A percentile compares a stretch with the other conserved stretches of the same genome.
These are phyloP conservation scores for Balanococcus diminutus DNA, from an alignment of 2,888 invertebrate genomes.

Conservation along the genomic window DNA sequence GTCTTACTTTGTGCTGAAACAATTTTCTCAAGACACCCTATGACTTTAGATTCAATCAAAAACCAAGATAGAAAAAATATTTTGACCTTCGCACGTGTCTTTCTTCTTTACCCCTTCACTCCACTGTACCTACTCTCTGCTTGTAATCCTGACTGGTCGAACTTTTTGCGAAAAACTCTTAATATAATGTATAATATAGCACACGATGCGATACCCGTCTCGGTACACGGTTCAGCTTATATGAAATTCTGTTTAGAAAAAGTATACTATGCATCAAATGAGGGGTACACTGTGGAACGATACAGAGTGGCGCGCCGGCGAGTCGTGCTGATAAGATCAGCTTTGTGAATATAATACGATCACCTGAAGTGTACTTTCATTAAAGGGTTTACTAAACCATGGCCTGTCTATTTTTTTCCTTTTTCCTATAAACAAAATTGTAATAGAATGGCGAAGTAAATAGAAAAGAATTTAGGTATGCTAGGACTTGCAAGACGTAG, in stretches of 20 bases:
- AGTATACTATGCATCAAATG: neutral
- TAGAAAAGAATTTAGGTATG: neutral
- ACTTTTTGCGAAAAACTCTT: neutral
- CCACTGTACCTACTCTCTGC: neutral
- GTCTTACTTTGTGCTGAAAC: no score
- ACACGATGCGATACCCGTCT: neutral
- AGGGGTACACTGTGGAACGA: neutral
- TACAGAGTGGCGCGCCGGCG: neutral
- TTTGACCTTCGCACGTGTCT: neutral
- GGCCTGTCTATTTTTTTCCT: neutral
- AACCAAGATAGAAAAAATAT: no score
- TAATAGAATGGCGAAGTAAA: no score
- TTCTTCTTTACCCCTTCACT: neutral
- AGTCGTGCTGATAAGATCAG: neutral
- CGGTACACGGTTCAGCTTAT: neutral
- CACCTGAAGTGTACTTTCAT: neutral
- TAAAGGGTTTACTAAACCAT: slow-evolving; percentile 6
- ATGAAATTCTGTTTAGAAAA: neutral
- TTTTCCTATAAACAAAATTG: neutral
- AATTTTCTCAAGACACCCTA: no score
- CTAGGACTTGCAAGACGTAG: neutral
- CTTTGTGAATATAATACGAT: neutral
- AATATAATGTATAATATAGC: neutral
- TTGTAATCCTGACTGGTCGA: neutral
- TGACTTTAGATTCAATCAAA: no score